Evolutionary conservation across 2,888 invertebrate species (phyloP).

Genomic region (Sesamia inferens): DNA sequence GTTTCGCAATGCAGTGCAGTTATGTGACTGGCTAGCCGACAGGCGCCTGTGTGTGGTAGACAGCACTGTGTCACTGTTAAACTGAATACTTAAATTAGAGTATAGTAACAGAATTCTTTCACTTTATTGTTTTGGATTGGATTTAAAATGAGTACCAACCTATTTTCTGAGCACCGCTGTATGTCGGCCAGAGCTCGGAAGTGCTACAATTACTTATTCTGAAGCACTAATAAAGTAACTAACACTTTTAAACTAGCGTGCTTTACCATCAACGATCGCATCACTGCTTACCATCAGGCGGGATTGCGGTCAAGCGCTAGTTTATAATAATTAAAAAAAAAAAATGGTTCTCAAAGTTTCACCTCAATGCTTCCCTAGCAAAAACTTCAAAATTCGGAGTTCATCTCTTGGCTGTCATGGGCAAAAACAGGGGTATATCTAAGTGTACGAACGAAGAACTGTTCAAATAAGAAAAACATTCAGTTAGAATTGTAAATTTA

Average conservation of each 20-base stretch:
- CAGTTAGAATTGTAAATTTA: neutral
- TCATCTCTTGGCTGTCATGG: neutral
- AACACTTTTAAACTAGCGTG: too few species aligned
- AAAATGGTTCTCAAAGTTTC: neutral
- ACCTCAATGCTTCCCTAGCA: too few species aligned
- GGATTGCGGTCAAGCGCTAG: too few species aligned
- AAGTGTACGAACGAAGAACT: neutral
- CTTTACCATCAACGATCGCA: too few species aligned
- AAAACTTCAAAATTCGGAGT: neutral
- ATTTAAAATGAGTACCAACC: neutral
- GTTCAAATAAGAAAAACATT: neutral
- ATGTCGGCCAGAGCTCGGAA: neutral
- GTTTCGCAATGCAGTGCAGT: constrained; percentile 51
- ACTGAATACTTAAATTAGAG: constrained; percentile 33
- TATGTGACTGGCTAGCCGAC: constrained; percentile 10
- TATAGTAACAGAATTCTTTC: neutral
- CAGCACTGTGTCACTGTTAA: constrained; percentile 18
- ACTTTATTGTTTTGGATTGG: constrained; percentile 22
- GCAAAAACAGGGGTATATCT: neutral
- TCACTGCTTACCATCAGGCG: too few species aligned
- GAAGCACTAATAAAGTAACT: neutral
- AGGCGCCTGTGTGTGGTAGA: constrained; percentile 23
- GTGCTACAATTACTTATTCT: neutral
- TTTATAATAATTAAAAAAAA: too few species aligned
- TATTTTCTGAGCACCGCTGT: constrained; percentile 1